Base-by-base conservation (phyloP, 2,113 vertebrate species). In the Leptocoma aspasia region DNA sequence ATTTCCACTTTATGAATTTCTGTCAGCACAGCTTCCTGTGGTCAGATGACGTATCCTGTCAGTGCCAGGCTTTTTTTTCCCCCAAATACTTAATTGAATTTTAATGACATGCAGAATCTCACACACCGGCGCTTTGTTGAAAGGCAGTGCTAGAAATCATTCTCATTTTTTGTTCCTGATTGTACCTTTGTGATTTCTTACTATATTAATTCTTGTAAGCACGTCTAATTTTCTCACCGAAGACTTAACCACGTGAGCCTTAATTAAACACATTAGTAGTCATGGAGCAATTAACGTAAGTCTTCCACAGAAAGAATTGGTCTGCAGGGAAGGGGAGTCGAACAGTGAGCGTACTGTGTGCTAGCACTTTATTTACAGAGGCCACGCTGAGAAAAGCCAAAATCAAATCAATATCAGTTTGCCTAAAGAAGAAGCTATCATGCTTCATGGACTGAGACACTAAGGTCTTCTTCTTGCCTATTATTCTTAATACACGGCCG, bases 1-100 rank as follows among this genome's bases (percentile, higher is more conserved):
- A 39, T 94, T 96, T 91, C 95, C 90, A 91, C 82, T 61, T 76
- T 50, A 96, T 90, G 90, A 94, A 93, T 92, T 95, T 95, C 92
- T 96, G 91, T 91, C 93, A 95, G 85, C 75, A 86, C 85, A 92
- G 92, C 90, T 95, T 95, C 94, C 92, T 93, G 90, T 70, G 90
- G 84, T 82, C 82, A 90, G 87, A 80, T 90, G 94, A 90, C 2
- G 30, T 82, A 63, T 76, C 76, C 82, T 94, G 85, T 88, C 92
- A 90, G 59, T 80, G 71, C 50, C 77, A 50, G 47, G 47, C 50
- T 73, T 93, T 85, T 81, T 39, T 30, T 13, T 13, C 4, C 16
- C 49, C 72, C 19, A 56, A 95, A 91, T 59, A 73, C 75, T 82
- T 72, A 79, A 85, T 24, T 91, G 75, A 86, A 81, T 94, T 80